Conservation (phyloP, 2,113 vertebrate genomes). For the Nannobrachium achirus region DNA sequence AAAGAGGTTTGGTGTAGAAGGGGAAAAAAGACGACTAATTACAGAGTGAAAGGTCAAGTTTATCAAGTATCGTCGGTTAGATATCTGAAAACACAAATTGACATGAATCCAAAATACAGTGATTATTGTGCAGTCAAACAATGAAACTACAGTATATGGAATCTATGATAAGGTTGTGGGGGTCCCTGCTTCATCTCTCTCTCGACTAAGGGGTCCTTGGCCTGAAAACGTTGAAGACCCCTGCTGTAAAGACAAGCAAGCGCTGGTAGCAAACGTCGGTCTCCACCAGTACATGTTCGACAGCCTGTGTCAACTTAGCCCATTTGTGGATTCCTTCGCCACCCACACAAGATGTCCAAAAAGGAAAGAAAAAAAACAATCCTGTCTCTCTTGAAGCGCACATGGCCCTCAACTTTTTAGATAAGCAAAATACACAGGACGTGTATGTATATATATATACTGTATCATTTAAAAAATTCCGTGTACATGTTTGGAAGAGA, state of each 20-base stretch:
- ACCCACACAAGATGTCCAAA: slow-evolving; percentile 63
- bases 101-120: no score
- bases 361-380: slow-evolving; percentile 42
- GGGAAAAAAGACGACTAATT: no score
- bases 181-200: no score
- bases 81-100: no score
- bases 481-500: slow-evolving; percentile 79
- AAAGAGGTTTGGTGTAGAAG: no score
- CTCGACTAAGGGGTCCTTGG: no score
- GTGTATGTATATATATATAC: slow-evolving; percentile 80
- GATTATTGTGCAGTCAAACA: no score
- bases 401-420: slow-evolving; percentile 81
- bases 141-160: no score
- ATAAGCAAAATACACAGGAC: slow-evolving; percentile 76
- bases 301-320: slow-evolving; percentile 39
- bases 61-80: no score
- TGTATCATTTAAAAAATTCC: slow-evolving; percentile 80
- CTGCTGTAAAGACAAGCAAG: slow-evolving; percentile 41
- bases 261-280: slow-evolving; percentile 57
- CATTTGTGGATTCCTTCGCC: slow-evolving; percentile 47
- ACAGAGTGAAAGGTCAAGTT: no score
- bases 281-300: slow-evolving; percentile 34
- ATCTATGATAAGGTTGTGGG: no score
- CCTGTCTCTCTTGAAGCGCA: slow-evolving; percentile 79
- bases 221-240: no score